These are phyloP conservation scores for Tamandua tetradactyla DNA, from an alignment of 2,797 vertebrate genomes.

Conservation along the genomic window DNA sequence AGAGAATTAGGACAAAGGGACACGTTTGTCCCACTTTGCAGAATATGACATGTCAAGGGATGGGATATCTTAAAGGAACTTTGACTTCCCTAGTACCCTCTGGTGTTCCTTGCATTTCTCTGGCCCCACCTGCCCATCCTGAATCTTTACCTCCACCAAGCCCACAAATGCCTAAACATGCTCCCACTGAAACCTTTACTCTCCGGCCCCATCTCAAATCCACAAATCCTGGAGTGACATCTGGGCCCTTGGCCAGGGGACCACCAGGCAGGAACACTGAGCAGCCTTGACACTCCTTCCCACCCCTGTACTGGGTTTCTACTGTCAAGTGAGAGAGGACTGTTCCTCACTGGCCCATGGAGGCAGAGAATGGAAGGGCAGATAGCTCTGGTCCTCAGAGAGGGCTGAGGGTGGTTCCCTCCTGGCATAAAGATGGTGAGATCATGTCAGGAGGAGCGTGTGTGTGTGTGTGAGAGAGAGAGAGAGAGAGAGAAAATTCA, in stretches of 20 bases:
- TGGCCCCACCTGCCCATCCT: background rate
- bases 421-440: background rate
- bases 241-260: background rate
- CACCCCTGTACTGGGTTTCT: background rate
- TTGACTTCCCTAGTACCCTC: too few relatives aligned
- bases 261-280: background rate
- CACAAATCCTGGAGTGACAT: too few relatives aligned
- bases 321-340: background rate
- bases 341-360: too few relatives aligned
- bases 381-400: background rate
- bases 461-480: too few relatives aligned
- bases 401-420: background rate
- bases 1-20: background rate
- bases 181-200: background rate
- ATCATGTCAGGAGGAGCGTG: too few relatives aligned
- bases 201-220: background rate
- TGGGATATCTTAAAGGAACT: background rate
- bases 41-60: background rate
- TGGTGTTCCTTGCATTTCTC: background rate
- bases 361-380: background rate
- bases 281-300: background rate
- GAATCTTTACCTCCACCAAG: background rate
- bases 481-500: too few relatives aligned
- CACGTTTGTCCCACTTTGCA: background rate
- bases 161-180: background rate